Conservation (phyloP, 1,140 invertebrate genomes). For the Platyura marginata region DNA sequence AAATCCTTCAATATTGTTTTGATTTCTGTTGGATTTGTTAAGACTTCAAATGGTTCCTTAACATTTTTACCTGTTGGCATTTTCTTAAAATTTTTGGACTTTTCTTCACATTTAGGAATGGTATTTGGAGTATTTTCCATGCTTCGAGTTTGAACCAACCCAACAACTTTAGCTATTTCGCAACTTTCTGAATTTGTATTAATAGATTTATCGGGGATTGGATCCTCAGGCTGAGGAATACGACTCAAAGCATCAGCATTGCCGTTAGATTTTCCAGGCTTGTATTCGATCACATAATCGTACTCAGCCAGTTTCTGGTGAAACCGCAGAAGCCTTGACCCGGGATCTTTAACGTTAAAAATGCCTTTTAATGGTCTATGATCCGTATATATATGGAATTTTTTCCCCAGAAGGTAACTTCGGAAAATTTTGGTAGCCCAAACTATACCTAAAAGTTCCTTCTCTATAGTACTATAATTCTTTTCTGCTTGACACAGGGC, state of each 20-base stretch:
- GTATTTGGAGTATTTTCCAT: no score
- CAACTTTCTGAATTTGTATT: no score
- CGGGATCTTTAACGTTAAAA: slow-evolving; percentile 23
- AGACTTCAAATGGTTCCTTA: no score
- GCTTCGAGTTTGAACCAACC: no score
- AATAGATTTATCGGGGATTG: no score
- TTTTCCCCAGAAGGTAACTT: slow-evolving; percentile 24
- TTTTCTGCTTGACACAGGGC: slow-evolving; percentile 21
- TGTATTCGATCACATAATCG: slow-evolving; percentile 20
- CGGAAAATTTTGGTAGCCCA: slow-evolving; percentile 25
- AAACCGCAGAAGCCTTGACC: slow-evolving; percentile 29
- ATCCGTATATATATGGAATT: slow-evolving; percentile 30
- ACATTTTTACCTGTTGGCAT: no score
- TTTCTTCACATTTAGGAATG: no score
- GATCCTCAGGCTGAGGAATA: no score
- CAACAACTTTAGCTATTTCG: no score
- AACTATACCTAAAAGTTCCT: slow-evolving; percentile 31
- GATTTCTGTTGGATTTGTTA: no score
- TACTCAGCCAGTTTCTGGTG: slow-evolving; percentile 25
- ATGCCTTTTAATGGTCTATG: slow-evolving; percentile 29
- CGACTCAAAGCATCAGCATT: slow-evolving; percentile 18
- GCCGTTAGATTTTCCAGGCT: slow-evolving; percentile 18
- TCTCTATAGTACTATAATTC: slow-evolving; percentile 25
- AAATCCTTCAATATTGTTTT: no score
- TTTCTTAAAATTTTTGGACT: no score